Evolutionary conservation across 2,888 invertebrate genomes (phyloP).

Genomic region (Halictus ligatus): DNA sequence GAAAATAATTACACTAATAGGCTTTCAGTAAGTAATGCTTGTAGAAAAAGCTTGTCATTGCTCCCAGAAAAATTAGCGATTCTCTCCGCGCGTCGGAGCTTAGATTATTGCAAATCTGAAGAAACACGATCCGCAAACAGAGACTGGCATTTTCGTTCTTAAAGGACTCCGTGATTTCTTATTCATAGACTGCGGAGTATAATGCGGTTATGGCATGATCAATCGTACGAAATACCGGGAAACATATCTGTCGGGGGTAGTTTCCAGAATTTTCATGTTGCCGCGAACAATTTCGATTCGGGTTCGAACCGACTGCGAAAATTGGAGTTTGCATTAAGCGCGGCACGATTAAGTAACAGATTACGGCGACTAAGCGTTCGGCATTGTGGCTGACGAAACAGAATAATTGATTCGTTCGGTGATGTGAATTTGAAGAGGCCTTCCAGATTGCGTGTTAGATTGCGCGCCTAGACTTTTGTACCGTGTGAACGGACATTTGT

Average conservation of each 20-base stretch:
- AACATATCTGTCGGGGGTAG: background rate
- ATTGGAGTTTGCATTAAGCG: background rate
- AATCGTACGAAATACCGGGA: background rate
- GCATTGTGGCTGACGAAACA: background rate
- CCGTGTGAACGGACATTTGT: constrained; percentile 25
- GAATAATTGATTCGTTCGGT: constrained; percentile 4
- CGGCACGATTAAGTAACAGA: background rate
- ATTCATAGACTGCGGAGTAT: background rate
- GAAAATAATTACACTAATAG: background rate
- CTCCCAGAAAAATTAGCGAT: background rate
- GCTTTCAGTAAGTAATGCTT: background rate
- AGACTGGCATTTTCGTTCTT: background rate
- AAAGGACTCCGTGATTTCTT: background rate
- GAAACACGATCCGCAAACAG: background rate
- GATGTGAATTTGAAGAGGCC: background rate
- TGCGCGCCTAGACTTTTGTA: background rate
- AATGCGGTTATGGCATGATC: background rate
- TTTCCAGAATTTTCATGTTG: background rate
- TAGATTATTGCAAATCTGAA: background rate
- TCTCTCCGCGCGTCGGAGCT: background rate
- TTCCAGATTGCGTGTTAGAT: background rate
- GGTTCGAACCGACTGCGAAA: background rate
- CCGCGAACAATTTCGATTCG: background rate
- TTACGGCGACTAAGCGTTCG: background rate
- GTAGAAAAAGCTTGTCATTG: background rate